Conservation (phyloP, 2,888 invertebrate genomes). For the Trissoscelio sp. region DNA sequence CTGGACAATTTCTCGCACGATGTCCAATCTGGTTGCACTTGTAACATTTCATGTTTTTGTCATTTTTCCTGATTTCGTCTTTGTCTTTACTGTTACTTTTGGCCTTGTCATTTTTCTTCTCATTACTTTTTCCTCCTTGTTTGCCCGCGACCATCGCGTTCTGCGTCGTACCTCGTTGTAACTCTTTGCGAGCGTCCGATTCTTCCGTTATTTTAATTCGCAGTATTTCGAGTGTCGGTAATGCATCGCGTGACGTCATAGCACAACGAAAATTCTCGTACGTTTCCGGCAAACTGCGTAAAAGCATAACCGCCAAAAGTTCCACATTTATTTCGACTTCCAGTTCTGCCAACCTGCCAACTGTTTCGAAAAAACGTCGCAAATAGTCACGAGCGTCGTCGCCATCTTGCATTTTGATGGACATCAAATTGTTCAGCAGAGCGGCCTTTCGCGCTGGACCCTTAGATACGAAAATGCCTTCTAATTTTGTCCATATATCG, state of each 20-base stretch:
- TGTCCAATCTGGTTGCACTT: slow-evolving; percentile 32
- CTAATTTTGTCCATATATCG: slow-evolving; percentile 21
- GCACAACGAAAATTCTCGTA: slow-evolving; percentile 33
- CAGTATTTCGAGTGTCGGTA: slow-evolving; percentile 7
- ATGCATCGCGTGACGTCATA: slow-evolving; percentile 15
- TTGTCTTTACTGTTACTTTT: not conserved
- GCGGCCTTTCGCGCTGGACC: slow-evolving; percentile 15
- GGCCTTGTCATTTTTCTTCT: not conserved
- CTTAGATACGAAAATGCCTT: slow-evolving; percentile 14
- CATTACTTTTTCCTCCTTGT: not conserved
- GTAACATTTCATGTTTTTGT: not conserved
- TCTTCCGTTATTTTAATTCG: slow-evolving; percentile 19
- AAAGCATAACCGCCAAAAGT: slow-evolving; percentile 3
- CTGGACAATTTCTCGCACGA: slow-evolving; percentile 39
- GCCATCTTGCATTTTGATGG: slow-evolving; percentile 6
- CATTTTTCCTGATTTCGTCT: no score
- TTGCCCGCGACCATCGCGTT: slow-evolving; percentile 21
- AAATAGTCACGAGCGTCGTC: slow-evolving; percentile 7
- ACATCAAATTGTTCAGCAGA: slow-evolving; percentile 7
- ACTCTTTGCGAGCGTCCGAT: slow-evolving; percentile 1
- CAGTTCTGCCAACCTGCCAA: slow-evolving; percentile 18
- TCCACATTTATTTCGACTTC: slow-evolving; percentile 13
- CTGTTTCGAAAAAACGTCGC: not conserved
- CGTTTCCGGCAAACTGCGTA: slow-evolving; percentile 15
- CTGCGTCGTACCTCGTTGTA: not conserved